Evolutionary conservation across 2,113 vertebrate genomes (phyloP), one percentile per base, ranked within the genome.

Genomic region (Mus spicilegus): DNA sequence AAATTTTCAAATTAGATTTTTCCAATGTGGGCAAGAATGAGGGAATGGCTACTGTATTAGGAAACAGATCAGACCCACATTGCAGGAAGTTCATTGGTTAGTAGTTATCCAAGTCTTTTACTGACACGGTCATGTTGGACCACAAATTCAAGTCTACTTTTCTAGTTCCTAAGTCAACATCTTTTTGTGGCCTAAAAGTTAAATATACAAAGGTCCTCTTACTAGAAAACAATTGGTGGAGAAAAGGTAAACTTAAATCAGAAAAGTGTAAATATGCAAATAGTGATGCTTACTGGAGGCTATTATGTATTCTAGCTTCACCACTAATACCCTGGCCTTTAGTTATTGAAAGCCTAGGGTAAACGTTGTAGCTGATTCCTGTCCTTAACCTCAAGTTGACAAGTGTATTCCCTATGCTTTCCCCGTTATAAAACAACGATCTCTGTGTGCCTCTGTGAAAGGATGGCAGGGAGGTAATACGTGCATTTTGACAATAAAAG

Each of bases 131-230:
- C 36, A 46, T 63, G 19, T 73, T 82, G 63, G 36, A 73, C 39
- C 17, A 51, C 90, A 63, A 4, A 33, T 90, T 92, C 61, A 67
- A 63, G 90, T 75, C 51, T 86, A 54, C 61, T 88, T 82, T 39
- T 67, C 72, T 49, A 56, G 36, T 90, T 92, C 69, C 67, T 86
- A 95, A 91, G 39, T 92, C 85, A 93, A 95, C 36, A 85, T 8
- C 72, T 24, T 2, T 39, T 92, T 91, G 81, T 87, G 54, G 36
- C 46, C 19, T 51, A 42, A 92, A 70, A 42, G 56, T 63, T 87
- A 69, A 70, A 28, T 77, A 93, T 36, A 86, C 72, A 69, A 42
- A 82, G 13, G 33, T 80, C 30, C 42, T 95, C 69, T 89, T 94
- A 90, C 39, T 80, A 76, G 73, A 91, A 95, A 95, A 92, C 16